Base-by-base conservation (phyloP, 2,113 vertebrate species). In the Motacilla alba region DNA sequence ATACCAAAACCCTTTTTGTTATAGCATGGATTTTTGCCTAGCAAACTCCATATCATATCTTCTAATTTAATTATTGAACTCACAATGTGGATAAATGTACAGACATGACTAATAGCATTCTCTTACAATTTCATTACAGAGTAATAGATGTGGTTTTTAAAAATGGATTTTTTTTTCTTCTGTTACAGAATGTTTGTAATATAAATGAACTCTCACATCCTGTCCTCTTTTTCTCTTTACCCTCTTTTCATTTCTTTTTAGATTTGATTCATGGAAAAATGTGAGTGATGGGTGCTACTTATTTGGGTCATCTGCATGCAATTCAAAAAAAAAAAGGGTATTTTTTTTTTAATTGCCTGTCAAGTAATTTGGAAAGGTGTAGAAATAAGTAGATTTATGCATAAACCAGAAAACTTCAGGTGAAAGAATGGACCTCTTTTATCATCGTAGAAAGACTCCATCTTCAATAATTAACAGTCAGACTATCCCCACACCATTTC, bases 11-110 rank as follows among this genome's bases (percentile, higher is more conserved):
- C 50, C 70, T 85, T 84, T 59, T 89, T 84, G 35, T 93, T 88
- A 79, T 20, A 76, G 50, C 4, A 1, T 55, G 58, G 49, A 80
- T 62, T 95, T 96, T 93, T 91, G 24, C 96, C 91, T 94, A 87
- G 75, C 91, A 96, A 96, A 96, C 79, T 95, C 91, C 91, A 62
- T 95, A 75, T 63, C 79, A 96, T 56, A 59, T 90, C 63, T 47
- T 95, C 73, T 83, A 93, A 97, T 68, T 85, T 96, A 96, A 92
- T 96, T 97, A 95, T 49, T 93, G 76, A 92, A 89, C 56, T 94
- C 85, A 89, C 47, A 79, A 93, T 91, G 78, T 66, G 74, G 86
- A 75, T 90, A 93, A 95, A 96, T 2, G 64, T 89, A 93, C 55
- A 91, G 73, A 93, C 87, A 95, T 92, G 93, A 92, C 75, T 86